Evolutionary conservation across 2,888 invertebrate species (phyloP), one percentile per base, ranked within the genome.

Genomic region (Thysanoteuthis rhombus): DNA sequence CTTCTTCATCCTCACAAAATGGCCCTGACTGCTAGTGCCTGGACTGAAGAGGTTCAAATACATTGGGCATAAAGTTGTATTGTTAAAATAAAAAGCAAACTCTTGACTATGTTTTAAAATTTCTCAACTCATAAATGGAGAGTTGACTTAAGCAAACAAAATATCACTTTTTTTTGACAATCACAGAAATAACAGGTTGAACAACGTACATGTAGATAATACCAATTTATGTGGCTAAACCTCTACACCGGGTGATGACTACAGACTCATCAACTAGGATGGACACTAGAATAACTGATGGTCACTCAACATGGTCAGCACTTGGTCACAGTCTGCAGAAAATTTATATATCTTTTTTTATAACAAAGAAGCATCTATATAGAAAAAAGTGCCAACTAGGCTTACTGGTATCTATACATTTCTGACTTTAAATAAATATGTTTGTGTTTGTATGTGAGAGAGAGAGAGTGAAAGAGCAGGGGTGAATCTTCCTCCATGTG

Each of bases 271-370:
- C 75, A 75, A 75, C 75, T 75, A 75, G n/a, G 75, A 75, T 75
- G 75, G 75, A 75, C 75, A 75, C 75, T 75, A 75, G n/a, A 75
- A 75, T 75, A 75, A n/a, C n/a, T 75, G 75, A 75, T 75, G 75
- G 36, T 75, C 75, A 75, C 75, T 75, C n/a, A 75, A 75, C 75
- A 75, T 75, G 75, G 75, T 75, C 75, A 75, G 75, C 75, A 75
- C 75, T 75, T 75, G 75, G 75, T 75, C 75, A 75, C 75, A 75
- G 75, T 75, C 75, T 75, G 75, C 75, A 75, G 75, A 75, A 75
- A 36, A 75, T 36, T 75, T n/a, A 16, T n/a, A 16, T n/a, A 0
- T 36, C 5, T n/a, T 75, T 75, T 75, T 75, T 75, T 75, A 75
- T 75, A 75, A 75, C 75, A 75, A 75, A 75, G 16, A 75, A 75